phyloP scores from a whole-genome alignment of 2,888 invertebrate genomes.

The Blomia tropicalis region DNA sequence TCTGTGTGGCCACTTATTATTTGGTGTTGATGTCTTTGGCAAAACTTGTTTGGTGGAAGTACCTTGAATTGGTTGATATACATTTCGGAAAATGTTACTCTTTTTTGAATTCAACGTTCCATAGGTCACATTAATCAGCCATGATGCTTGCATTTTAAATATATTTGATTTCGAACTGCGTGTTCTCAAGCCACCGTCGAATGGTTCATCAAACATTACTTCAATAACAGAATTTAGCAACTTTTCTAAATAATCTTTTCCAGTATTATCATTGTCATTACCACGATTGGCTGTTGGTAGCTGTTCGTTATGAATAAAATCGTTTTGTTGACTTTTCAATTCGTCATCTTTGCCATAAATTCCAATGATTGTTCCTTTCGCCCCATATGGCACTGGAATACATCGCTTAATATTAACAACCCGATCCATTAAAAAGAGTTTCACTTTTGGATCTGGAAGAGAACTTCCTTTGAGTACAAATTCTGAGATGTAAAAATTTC shows the following conservation, averaged over 20 bases:
- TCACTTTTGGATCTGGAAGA: conserved; percentile 51
- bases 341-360: conserved; percentile 31
- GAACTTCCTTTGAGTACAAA: conserved; percentile 36
- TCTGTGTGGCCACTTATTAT: background rate
- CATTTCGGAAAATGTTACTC: background rate
- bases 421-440: conserved; percentile 59
- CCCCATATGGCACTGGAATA: conserved; percentile 62
- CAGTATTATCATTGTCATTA: background rate
- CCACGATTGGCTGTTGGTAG: background rate
- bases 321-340: background rate
- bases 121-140: conserved; percentile 46
- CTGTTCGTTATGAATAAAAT: no score
- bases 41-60: background rate
- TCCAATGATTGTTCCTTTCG: conserved; percentile 67
- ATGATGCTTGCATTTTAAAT: conserved; percentile 27
- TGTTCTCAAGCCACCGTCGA: conserved; percentile 45
- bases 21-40: conserved; percentile 7
- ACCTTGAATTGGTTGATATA: conserved; percentile 18
- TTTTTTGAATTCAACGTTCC: conserved; percentile 37
- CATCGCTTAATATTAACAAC: conserved; percentile 59
- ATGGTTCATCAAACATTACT: conserved; percentile 60
- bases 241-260: background rate
- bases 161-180: conserved; percentile 34
- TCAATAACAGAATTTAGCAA: conserved; percentile 48
- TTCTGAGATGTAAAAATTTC: background rate